phyloP scores from a whole-genome alignment of 2,888 invertebrate species.

The Deroplatys truncata region DNA sequence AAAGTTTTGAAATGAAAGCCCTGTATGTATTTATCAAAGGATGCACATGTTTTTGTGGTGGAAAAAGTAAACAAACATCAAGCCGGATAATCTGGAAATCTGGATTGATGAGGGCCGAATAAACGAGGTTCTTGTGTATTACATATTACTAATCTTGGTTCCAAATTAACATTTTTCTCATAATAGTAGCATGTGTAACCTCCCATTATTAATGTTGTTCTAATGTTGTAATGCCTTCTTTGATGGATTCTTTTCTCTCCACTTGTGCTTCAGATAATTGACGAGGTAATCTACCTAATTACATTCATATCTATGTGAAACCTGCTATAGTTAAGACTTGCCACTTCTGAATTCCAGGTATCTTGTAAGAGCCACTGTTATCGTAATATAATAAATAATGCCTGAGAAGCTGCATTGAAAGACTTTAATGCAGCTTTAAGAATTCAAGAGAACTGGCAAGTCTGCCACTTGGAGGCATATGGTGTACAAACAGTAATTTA shows the following conservation, averaged over 20 bases:
- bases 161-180: not conserved
- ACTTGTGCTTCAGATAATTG: conserved; percentile 11
- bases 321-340: not conserved
- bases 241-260: conserved; percentile 1
- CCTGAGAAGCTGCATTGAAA: not conserved
- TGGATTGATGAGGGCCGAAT: too few species aligned
- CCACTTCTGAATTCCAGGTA: not conserved
- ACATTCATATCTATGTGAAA: not conserved
- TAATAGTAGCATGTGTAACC: not conserved
- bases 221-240: conserved; percentile 12
- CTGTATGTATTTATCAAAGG: too few species aligned
- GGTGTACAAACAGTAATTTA: not conserved
- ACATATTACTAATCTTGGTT: not conserved
- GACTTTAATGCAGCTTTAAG: not conserved
- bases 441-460: not conserved
- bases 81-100: too few species aligned
- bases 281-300: not conserved
- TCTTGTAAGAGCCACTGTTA: not conserved
- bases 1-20: too few species aligned
- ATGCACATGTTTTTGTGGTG: too few species aligned
- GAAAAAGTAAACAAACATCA: too few species aligned
- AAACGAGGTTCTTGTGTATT: not conserved
- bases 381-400: too few species aligned
- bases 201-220: not conserved
- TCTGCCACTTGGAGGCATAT: not conserved